Evolutionary conservation across 2,797 vertebrate species (phyloP), one percentile per base, ranked within the genome.

Genomic region (Tolypeutes matacus): DNA sequence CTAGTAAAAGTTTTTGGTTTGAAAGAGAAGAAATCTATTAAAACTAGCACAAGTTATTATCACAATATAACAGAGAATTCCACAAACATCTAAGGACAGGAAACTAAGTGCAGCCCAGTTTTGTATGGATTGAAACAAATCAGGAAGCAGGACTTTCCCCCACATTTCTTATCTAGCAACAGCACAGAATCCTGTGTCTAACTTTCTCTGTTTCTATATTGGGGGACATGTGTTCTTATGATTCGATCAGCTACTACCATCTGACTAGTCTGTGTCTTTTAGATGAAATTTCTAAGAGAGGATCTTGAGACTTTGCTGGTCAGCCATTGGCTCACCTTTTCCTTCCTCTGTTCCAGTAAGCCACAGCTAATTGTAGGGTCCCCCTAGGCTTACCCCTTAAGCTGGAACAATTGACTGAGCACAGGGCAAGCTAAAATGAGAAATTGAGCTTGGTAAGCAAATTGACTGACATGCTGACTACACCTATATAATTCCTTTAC

Each of bases 101-200:
- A 97, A 94, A 72, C 7, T 93, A 93, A 78, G 73, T 90, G 23
- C 73, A 94, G 64, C 73, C 53, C 29, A 87, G 72, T 86, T 87
- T 70, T 92, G 14, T 64, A 67, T 78, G 67, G 31, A 36, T 77
- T 91, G 36, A 86, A 94, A 95, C 95, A 96, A 93, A 94, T 88
- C 75, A 93, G 93, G 92, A 96, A 97, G 73, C 77, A 95, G 77
- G 77, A 56, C 56, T 96, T 94, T 92, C 42, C 80, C 80, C 58
- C 42, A 53, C 1, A 1, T 65, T 87, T 84, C 89, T 97, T 95
- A 93, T 90, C 87, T 96, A 88, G 36, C 77, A 69, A 56, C 8
- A 83, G 64, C 91, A 89, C 34, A 62, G 75, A 70, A 46, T 95
- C 69, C 80, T 91, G 73, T 95, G 67, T 90, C 67, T 86, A 21